Evolutionary conservation across 2,888 invertebrate genomes (phyloP).

Genomic region (Exephanes ischioxanthus): DNA sequence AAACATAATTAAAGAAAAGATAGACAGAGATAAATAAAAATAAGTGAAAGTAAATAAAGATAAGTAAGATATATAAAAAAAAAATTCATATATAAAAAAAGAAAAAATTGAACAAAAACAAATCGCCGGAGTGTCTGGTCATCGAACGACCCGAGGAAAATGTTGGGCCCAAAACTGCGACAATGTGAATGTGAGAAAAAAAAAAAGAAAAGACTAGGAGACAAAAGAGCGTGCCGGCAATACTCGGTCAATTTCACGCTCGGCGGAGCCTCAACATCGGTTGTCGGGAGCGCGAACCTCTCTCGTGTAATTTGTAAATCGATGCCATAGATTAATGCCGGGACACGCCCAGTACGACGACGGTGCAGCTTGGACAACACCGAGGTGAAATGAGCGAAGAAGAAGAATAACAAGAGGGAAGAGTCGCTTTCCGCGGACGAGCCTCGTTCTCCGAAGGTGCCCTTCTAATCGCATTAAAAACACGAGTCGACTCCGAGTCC

Average conservation of each 20-base stretch:
- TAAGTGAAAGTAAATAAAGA: no score
- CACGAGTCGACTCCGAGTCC: constrained; percentile 45
- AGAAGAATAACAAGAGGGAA: constrained; percentile 52
- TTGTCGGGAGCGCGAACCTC: constrained; percentile 47
- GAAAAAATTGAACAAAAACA: no score
- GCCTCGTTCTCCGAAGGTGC: constrained; percentile 56
- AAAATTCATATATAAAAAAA: no score
- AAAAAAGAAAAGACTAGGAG: constrained; percentile 39
- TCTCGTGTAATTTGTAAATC: constrained; percentile 74
- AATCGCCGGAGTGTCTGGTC: neutral
- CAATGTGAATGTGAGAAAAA: constrained; percentile 6
- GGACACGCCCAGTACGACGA: constrained; percentile 71
- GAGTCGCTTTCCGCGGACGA: constrained; percentile 53
- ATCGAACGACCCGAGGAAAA: neutral
- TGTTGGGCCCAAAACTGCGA: neutral
- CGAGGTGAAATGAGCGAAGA: constrained; percentile 26
- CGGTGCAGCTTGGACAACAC: constrained; percentile 3
- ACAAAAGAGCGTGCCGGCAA: constrained; percentile 63
- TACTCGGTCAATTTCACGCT: constrained; percentile 75
- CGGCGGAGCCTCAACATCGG: constrained; percentile 46
- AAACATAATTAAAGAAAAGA: no score
- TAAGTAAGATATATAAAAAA: no score
- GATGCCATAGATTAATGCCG: constrained; percentile 72
- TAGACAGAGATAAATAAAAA: no score
- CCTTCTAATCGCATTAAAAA: constrained; percentile 72